A percentile compares a stretch with the other conserved stretches of the same genome.
Conservation (phyloP, 1,140 invertebrate genomes). For the Heliconius himera region DNA sequence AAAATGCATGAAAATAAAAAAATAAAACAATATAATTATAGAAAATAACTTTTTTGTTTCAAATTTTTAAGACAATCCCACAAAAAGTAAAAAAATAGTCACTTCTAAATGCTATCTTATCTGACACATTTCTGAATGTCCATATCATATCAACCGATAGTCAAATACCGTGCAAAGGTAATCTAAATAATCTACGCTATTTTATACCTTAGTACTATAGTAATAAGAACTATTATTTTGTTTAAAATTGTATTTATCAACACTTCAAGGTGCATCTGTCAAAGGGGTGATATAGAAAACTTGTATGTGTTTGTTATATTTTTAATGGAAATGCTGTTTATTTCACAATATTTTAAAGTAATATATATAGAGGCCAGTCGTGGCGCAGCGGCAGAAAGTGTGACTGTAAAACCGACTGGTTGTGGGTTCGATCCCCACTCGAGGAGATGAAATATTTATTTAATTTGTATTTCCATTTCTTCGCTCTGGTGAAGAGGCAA, state of each 20-base stretch:
- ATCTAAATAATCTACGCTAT: background rate
- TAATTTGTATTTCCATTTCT: too few relatives aligned
- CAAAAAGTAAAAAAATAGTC: background rate
- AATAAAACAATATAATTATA: too few relatives aligned
- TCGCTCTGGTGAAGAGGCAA: too few relatives aligned
- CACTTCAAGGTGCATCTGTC: conserved; percentile 19
- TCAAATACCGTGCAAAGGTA: conserved; percentile 21
- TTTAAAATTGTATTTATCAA: background rate
- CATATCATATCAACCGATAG: conserved; percentile 44
- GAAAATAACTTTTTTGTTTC: too few relatives aligned
- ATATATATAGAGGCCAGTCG: too few relatives aligned
- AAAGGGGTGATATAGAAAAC: conserved; percentile 18
- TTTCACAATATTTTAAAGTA: conserved; percentile 12
- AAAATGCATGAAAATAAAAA: too few relatives aligned
- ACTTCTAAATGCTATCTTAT: conserved; percentile 26
- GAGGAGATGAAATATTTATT: too few relatives aligned
- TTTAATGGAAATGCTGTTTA: background rate
- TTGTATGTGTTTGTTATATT: conserved; percentile 16
- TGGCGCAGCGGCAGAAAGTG: too few relatives aligned
- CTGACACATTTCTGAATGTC: conserved; percentile 52
- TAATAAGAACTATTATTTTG: background rate
- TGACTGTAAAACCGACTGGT: too few relatives aligned
- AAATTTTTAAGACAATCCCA: background rate
- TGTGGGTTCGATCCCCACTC: too few relatives aligned
- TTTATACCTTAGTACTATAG: background rate